phyloP scores from a whole-genome alignment of 2,797 vertebrate species.

The Choloepus didactylus region DNA sequence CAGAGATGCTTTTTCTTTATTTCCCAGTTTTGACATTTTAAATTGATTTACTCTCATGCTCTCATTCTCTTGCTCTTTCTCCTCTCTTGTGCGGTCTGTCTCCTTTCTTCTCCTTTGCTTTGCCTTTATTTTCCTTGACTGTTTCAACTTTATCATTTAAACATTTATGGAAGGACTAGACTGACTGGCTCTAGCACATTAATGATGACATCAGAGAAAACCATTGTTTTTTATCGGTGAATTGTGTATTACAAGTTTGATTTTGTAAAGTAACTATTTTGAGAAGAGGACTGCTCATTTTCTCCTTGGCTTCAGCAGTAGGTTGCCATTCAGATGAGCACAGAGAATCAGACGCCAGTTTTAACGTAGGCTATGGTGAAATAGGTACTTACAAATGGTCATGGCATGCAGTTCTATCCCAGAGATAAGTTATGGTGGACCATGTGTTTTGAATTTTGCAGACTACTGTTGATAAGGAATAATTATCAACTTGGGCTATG shows the following conservation, averaged over 20 bases:
- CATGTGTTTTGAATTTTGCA: background rate
- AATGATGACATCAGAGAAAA: background rate
- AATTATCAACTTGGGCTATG: background rate
- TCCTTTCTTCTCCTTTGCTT: background rate
- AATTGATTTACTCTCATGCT: conserved; percentile 57
- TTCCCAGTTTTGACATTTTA: conserved; percentile 68
- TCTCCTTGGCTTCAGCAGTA: background rate
- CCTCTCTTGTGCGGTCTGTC: background rate
- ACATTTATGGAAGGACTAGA: background rate
- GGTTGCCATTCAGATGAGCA: background rate
- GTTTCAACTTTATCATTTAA: conserved; percentile 46
- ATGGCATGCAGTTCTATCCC: background rate
- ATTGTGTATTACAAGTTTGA: background rate
- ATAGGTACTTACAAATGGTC: background rate
- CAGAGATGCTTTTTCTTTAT: conserved; percentile 68
- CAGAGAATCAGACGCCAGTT: background rate
- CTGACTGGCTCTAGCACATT: background rate
- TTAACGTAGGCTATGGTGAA: background rate
- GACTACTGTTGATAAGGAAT: background rate
- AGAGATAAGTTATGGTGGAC: background rate
- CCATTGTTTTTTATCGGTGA: conserved; percentile 16
- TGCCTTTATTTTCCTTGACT: background rate
- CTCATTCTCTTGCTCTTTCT: conserved; percentile 25
- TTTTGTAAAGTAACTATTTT: background rate
- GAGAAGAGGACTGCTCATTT: background rate